Conservation (phyloP, 2,113 vertebrate species). For the Felis catus region F.catus_Fca126_mat1.0 CM031421.1:99483501-99484000, state of each 20-base stretch:
- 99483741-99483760: neutral
- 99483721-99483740: neutral
- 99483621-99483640: neutral
- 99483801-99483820: neutral
- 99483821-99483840: neutral
- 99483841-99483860: neutral
- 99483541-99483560: neutral
- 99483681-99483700: neutral
- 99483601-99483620: neutral
- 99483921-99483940: neutral
- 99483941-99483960: neutral
- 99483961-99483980: neutral
- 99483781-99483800: neutral
- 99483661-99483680: neutral
- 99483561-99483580: neutral
- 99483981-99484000: neutral
- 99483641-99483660: neutral
- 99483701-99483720: neutral
- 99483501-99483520: neutral
- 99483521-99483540: neutral
- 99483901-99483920: neutral
- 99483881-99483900: neutral
- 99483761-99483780: neutral
- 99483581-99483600: neutral
- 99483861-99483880: neutral